A percentile compares a stretch with the other conserved stretches of the same genome.
These are phyloP conservation scores for Metaphire vulgaris DNA, from an alignment of 1,140 invertebrate genomes.

Conservation along the genomic window DNA sequence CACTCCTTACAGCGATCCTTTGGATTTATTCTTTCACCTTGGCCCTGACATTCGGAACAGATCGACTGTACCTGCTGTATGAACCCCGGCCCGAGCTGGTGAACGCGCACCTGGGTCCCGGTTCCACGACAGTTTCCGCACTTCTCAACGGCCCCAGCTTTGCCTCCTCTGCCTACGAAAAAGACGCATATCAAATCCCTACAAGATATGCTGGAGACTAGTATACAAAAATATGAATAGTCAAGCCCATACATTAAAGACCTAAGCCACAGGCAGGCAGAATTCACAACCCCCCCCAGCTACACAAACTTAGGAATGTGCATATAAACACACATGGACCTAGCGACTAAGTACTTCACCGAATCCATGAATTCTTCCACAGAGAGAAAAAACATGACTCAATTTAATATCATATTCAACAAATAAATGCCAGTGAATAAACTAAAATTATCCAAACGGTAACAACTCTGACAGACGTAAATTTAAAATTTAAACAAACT, in stretches of 20 bases:
- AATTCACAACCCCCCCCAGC: conserved; percentile 12
- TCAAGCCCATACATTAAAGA: too few species aligned
- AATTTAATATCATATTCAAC: too few species aligned
- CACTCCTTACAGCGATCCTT: conserved; percentile 91
- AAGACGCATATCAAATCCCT: neutral
- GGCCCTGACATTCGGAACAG: conserved; percentile 79
- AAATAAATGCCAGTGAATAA: too few species aligned
- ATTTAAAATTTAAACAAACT: too few species aligned
- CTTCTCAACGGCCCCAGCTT: conserved; percentile 74
- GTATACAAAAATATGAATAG: too few species aligned
- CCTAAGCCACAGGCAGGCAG: neutral
- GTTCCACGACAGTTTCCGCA: conserved; percentile 80
- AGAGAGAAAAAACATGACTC: too few species aligned
- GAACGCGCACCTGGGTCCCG: conserved; percentile 84
- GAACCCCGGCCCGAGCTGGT: conserved; percentile 89
- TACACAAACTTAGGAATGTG: conserved; percentile 21
- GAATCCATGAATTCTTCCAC: too few species aligned
- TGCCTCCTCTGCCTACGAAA: conserved; percentile 67
- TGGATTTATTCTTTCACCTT: conserved; percentile 75
- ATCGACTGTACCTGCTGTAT: conserved; percentile 90
- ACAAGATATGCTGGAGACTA: too few species aligned
- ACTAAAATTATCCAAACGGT: too few species aligned
- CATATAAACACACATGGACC: too few species aligned
- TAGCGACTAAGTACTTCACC: too few species aligned
- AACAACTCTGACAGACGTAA: too few species aligned